phyloP scores from a whole-genome alignment of 2,888 invertebrate species.

The Petrolisthes cinctipes region DNA sequence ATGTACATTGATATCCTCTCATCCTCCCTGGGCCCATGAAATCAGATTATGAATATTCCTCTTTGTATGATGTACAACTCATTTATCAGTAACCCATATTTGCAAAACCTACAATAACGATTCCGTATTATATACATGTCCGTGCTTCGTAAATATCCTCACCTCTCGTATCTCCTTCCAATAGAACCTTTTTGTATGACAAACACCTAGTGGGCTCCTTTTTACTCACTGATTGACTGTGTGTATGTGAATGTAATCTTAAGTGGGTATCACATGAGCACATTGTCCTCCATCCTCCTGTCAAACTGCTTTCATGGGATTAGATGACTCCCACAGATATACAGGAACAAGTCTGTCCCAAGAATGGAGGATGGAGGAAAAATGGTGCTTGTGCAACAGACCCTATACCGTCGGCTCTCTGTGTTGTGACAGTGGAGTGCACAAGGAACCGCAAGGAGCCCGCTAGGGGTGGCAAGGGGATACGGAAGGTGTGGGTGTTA shows the following conservation, averaged over 20 bases:
- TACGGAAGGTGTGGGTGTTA: conserved; percentile 28
- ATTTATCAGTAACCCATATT: conserved; percentile 33
- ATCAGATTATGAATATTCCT: conserved; percentile 32
- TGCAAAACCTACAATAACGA: conserved; percentile 36
- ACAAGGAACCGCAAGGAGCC: conserved; percentile 41
- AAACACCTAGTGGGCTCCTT: conserved; percentile 24
- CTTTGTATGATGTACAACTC: conserved; percentile 46
- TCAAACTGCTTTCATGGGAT: too few species aligned
- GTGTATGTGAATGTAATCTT: conserved; percentile 16
- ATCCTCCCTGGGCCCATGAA: conserved; percentile 10
- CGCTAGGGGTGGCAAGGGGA: conserved; percentile 23
- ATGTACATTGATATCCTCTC: neutral
- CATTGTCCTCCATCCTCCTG: too few species aligned
- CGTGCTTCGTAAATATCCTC: conserved; percentile 42
- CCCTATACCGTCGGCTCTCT: conserved; percentile 36
- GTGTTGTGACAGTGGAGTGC: conserved; percentile 34
- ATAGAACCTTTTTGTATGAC: conserved; percentile 32
- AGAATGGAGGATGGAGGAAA: too few species aligned
- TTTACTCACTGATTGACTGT: conserved; percentile 37
- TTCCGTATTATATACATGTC: conserved; percentile 38
- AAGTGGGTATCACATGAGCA: too few species aligned
- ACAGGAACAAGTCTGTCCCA: too few species aligned
- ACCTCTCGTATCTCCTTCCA: conserved; percentile 23
- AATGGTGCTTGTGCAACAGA: too few species aligned
- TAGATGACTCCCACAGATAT: too few species aligned